Evolutionary conservation across 1,140 invertebrate species (phyloP), one percentile per base, ranked within the genome.

Genomic region (Caenorhabditis inopinata): DNA sequence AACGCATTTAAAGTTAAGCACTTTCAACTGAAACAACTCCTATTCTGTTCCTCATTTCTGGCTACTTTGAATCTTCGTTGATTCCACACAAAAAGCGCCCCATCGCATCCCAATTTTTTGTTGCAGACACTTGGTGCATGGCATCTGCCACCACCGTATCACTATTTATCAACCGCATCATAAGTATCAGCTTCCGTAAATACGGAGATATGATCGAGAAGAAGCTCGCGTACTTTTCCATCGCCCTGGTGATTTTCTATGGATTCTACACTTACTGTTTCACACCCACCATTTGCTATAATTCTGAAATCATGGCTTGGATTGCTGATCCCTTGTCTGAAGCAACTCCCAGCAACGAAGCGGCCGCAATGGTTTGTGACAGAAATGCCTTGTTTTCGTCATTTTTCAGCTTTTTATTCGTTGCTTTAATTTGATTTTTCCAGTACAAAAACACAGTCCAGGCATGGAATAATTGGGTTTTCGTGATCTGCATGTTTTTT

Each of bases 121-220:
- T 62, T 62, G 16, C 53, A 68, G 58, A 68, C 32, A 68, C 58
- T 32, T 68, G 58, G 58, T 68, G 58, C 58, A 68, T 68, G 58
- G 58, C 58, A 7, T 68, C 32, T 29, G 58, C 58, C 7, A 32
- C 58, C 12, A 68, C 58, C 58, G n/a, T 68, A 42, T 68, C 58
- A n/a, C 58, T 68, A 5, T 68, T 68, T 25, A 12, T 18, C 58
- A 68, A 68, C n/a, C 58, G 58, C 11, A 68, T 68, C 32, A 68
- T 68, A 2, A 42, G 32, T 38, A 68, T 68, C 12, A 32, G 58
- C 0, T 68, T 68, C 16, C 29, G 58, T 18, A 25, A 68, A 21
- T 68, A 68, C 38, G 58, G 29, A 38, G 58, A 38, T 68, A 32
- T 68, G 6, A 42, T 68, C n/a, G 58, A 68, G 32, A 68, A 68